A percentile compares a stretch with the other conserved stretches of the same genome.
Evolutionary conservation across 2,113 vertebrate genomes (phyloP).

Genomic region (Sphaerodactylus townsendi): DNA sequence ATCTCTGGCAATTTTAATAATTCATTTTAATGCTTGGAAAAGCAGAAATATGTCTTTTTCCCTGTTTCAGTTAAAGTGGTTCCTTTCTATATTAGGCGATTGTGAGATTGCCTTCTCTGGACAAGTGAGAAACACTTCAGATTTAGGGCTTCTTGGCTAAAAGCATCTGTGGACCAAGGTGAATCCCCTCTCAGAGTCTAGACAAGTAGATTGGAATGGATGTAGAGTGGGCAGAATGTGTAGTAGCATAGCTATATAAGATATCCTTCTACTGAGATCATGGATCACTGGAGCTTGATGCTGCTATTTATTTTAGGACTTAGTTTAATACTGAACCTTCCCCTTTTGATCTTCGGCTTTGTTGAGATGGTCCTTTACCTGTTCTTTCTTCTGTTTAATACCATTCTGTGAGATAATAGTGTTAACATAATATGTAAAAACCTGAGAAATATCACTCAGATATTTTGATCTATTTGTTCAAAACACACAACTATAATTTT

Average conservation of each 20-base stretch:
- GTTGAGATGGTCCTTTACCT: neutral
- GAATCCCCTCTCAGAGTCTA: neutral
- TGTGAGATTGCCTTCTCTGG: neutral
- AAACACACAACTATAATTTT: neutral
- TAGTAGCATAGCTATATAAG: neutral
- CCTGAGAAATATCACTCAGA: neutral
- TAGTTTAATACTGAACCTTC: neutral
- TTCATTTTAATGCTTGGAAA: neutral
- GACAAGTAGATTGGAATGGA: neutral
- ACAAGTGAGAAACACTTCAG: neutral
- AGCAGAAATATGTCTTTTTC: neutral
- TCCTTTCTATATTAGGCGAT: neutral
- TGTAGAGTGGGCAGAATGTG: neutral
- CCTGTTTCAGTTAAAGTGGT: neutral
- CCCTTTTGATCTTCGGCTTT: neutral
- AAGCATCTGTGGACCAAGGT: neutral
- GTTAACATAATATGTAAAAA: neutral
- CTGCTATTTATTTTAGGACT: neutral
- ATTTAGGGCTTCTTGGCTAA: neutral
- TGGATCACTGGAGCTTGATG: neutral
- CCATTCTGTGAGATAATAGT: neutral
- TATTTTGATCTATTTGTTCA: neutral
- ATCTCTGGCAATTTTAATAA: neutral
- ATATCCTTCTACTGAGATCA: neutral
- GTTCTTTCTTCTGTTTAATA: neutral